Base-by-base conservation (phyloP, 2,797 vertebrate species). In the Podarcis siculus region DNA sequence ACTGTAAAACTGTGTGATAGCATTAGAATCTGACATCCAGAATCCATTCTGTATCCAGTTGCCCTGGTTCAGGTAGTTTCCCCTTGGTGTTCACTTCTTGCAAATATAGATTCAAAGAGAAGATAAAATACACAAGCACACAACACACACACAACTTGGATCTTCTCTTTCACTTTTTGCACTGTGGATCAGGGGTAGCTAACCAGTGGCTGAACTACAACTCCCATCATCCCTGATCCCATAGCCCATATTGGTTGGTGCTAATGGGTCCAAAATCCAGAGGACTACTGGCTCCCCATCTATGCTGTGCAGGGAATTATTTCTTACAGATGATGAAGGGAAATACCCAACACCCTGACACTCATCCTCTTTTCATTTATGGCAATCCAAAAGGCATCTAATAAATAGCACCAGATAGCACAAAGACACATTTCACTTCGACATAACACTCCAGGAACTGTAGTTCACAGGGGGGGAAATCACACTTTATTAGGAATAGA, bases 51-150 rank as follows among this genome's bases (percentile, higher is more conserved):
- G 42, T 27, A 37, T 69, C 30, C 6, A 79, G 35, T n/a, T 77
- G 4, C 55, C 9, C n/a, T 37, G 32, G 79, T 42, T 67, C 21
- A 49, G 15, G 83, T 8, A 23, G 15, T 45, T 42, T 45, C 37
- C 23, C 10, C 23, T 45, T 49, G 39, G 39, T 45, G 78, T 86
- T 67, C 76, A 67, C n/a, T 23, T 85, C 13, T 55, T 69, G 42
- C 8, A 78, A 66, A n/a, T 45, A 17, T 30, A 76, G 21, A 67
- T 35, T 76, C 80, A 87, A 87, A 87, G 71, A 87, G 30, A 87
- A 66, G 13, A 21, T 27, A 4, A 49, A 49, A 12, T 13, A 15
- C 49, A 55, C 13, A 55, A 49, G 45, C 58, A 37, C n/a, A 37
- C 8, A 23, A 21, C 58, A 61, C 21, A 6, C 19, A 61, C 58